Evolutionary conservation across 1,140 invertebrate genomes (phyloP).

Genomic region (Hyposmocoma kahamanoa): DNA sequence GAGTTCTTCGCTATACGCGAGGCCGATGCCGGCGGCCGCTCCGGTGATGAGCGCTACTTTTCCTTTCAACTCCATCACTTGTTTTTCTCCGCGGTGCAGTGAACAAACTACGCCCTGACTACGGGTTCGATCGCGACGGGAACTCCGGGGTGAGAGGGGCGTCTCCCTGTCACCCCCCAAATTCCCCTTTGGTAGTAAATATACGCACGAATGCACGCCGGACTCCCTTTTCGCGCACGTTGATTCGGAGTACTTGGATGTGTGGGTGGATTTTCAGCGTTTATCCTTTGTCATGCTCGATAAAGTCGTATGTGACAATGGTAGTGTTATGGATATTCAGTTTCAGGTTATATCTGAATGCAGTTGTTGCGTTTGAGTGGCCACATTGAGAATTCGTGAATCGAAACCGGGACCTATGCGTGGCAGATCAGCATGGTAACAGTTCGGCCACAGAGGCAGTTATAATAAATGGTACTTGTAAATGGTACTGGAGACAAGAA

Average conservation of each 20-base stretch:
- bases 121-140: slow-evolving; percentile 59
- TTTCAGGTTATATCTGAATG: no score
- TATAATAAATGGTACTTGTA: no score
- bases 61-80: slow-evolving; percentile 78
- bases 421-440: no score
- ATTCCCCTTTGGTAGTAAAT: slow-evolving; percentile 58
- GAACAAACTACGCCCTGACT: slow-evolving; percentile 34
- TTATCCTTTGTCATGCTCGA: no score
- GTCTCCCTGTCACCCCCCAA: slow-evolving; percentile 38
- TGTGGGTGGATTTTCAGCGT: no score
- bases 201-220: slow-evolving; percentile 61
- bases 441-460: no score
- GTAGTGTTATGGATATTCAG: no score
- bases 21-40: slow-evolving; percentile 82
- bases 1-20: slow-evolving; percentile 79
- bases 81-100: slow-evolving; percentile 26
- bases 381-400: no score
- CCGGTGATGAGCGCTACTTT: slow-evolving; percentile 84
- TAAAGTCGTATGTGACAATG: no score
- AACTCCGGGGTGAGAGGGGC: slow-evolving; percentile 28
- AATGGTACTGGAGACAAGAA: no score
- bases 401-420: no score
- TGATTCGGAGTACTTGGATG: slow-evolving; percentile 38
- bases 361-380: no score
- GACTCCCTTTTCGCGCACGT: slow-evolving; percentile 44